Percentiles rank a stretch among this genome's conserved stretches.
These are phyloP conservation scores for Nannospalax galili DNA, from an alignment of 2,113 vertebrate genomes.

Conservation along the genomic window DNA sequence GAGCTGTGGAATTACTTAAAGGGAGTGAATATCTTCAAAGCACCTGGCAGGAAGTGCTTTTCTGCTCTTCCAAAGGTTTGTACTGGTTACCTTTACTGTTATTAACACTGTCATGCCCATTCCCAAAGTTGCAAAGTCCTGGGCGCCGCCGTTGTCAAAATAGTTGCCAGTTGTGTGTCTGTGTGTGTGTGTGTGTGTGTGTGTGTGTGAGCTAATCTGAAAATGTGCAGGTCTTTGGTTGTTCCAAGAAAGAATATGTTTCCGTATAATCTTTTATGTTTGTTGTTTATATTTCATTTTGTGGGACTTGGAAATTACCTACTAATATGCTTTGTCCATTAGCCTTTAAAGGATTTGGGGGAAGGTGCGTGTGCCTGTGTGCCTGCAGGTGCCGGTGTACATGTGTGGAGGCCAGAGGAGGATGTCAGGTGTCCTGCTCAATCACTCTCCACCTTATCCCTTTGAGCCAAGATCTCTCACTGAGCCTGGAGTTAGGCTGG, in stretches of 20 bases:
- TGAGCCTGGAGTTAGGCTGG: background rate
- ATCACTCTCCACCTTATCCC: background rate
- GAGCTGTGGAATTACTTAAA: background rate
- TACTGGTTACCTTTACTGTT: background rate
- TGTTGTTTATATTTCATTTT: conserved; percentile 7
- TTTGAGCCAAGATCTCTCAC: background rate
- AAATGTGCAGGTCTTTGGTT: background rate
- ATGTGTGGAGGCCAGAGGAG: background rate
- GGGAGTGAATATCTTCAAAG: background rate
- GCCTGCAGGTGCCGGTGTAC: too few relatives aligned
- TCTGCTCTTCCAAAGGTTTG: background rate
- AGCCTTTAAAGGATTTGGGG: background rate
- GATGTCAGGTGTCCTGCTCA: background rate
- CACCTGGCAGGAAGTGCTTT: background rate
- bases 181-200: too few relatives aligned
- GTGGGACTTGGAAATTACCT: background rate
- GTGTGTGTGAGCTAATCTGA: background rate
- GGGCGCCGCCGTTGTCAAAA: background rate
- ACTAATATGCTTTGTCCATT: background rate
- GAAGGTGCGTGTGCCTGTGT: background rate
- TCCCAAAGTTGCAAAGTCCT: background rate
- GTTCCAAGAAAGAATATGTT: background rate
- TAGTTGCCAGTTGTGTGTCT: background rate
- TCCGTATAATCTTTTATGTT: background rate
- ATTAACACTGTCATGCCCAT: rapidly evolving